These are phyloP conservation scores for Coranthus polyacanthus DNA, from an alignment of 2,797 vertebrate species.

Conservation along the genomic window DNA sequence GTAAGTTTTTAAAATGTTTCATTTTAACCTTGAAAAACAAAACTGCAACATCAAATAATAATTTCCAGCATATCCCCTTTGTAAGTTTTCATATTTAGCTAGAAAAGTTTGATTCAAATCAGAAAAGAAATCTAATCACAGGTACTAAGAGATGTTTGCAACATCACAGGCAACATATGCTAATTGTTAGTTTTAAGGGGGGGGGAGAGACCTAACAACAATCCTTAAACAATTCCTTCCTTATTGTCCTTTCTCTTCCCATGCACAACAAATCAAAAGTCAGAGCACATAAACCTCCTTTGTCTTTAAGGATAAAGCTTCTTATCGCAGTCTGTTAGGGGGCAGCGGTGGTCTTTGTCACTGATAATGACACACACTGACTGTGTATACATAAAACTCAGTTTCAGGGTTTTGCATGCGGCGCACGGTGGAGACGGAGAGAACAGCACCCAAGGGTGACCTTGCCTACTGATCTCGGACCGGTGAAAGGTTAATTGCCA, in stretches of 20 bases:
- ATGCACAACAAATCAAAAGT: slow-evolving; percentile 2
- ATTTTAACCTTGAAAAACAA: slow-evolving; percentile 29
- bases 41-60: background rate
- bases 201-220: no score
- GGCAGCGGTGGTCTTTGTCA: slow-evolving; percentile 21
- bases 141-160: background rate
- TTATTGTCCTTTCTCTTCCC: background rate
- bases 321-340: slow-evolving; percentile 19
- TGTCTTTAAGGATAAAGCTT: slow-evolving; percentile 9
- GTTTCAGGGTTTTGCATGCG: slow-evolving; percentile 64
- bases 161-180: background rate
- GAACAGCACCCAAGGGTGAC: slow-evolving; percentile 84
- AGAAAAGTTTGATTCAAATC: background rate
- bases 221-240: background rate
- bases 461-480: slow-evolving; percentile 84
- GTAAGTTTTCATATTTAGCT: background rate
- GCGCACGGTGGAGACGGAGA: slow-evolving; percentile 69
- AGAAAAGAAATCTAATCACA: background rate
- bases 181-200: no score
- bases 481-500: slow-evolving; percentile 86
- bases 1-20: background rate
- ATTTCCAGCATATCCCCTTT: background rate
- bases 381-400: slow-evolving; percentile 51
- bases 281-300: background rate
- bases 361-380: slow-evolving; percentile 46